phyloP scores from a whole-genome alignment of 2,113 vertebrate species.

The Erythrocercus mccallii region DNA sequence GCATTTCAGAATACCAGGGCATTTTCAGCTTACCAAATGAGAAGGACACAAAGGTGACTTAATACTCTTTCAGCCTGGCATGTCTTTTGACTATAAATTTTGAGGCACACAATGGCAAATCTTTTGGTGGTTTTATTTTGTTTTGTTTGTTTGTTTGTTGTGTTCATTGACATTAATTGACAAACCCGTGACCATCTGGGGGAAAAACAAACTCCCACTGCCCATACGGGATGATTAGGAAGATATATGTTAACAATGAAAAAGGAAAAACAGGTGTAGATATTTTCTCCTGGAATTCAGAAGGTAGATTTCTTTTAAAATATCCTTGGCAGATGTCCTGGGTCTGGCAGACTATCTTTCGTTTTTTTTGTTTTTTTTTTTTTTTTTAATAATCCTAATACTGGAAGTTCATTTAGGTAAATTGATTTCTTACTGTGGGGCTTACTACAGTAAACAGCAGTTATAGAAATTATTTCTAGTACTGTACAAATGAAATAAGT shows the following conservation, averaged over 20 bases:
- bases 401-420: not conserved
- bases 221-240: not conserved
- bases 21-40: not conserved
- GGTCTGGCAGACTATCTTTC: not conserved
- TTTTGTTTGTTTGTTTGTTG: not conserved
- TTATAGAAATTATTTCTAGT: not conserved
- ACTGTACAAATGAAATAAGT: not conserved
- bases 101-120: not conserved
- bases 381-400: not conserved
- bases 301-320: not conserved
- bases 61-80: not conserved
- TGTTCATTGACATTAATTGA: not conserved
- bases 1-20: not conserved
- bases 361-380: not conserved
- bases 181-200: not conserved
- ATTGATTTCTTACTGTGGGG: not conserved
- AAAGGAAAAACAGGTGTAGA: not conserved
- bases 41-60: not conserved
- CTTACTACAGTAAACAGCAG: not conserved
- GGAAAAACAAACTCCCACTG: slow-evolving; percentile 3
- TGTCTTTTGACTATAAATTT: not conserved
- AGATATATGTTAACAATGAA: not conserved
- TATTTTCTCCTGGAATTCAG: not conserved
- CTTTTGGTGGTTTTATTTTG: not conserved
- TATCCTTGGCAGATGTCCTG: not conserved